Conservation (phyloP, 2,888 invertebrate genomes). For the Thyatira batis region DNA sequence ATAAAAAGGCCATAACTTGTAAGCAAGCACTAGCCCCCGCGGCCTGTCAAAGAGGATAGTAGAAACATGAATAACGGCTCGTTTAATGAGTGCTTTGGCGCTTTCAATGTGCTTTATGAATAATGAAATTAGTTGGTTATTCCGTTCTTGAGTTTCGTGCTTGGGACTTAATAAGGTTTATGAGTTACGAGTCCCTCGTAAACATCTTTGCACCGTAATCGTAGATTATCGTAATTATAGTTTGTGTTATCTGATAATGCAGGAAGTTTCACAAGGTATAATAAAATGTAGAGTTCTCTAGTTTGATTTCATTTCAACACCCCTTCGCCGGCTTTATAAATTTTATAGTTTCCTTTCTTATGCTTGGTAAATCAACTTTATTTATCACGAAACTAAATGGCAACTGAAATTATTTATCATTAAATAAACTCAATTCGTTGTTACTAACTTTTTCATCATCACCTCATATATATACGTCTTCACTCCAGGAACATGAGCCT, state of each 20-base stretch:
- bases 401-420: too few species aligned
- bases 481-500: too few species aligned
- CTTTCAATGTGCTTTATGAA: constrained; percentile 81
- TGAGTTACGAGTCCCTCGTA: constrained; percentile 63
- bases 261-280: not conserved
- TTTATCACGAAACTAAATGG: too few species aligned
- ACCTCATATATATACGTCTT: too few species aligned
- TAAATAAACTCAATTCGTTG: too few species aligned
- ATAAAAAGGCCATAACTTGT: constrained; percentile 76
- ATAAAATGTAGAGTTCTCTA: not conserved
- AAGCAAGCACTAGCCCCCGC: constrained; percentile 66
- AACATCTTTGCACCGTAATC: constrained; percentile 56
- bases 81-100: constrained; percentile 80
- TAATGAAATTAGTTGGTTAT: constrained; percentile 81
- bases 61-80: constrained; percentile 72
- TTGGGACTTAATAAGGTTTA: constrained; percentile 70
- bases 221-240: constrained; percentile 43
- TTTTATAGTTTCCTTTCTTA: too few species aligned
- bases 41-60: constrained; percentile 76
- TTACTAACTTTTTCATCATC: too few species aligned
- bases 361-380: too few species aligned
- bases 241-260: constrained; percentile 17
- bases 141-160: constrained; percentile 74
- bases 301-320: not conserved
- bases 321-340: too few species aligned